Evolutionary conservation across 2,113 vertebrate genomes (phyloP), one percentile per base, ranked within the genome.

Genomic region (Dolichallabes microphthalmus): DNA sequence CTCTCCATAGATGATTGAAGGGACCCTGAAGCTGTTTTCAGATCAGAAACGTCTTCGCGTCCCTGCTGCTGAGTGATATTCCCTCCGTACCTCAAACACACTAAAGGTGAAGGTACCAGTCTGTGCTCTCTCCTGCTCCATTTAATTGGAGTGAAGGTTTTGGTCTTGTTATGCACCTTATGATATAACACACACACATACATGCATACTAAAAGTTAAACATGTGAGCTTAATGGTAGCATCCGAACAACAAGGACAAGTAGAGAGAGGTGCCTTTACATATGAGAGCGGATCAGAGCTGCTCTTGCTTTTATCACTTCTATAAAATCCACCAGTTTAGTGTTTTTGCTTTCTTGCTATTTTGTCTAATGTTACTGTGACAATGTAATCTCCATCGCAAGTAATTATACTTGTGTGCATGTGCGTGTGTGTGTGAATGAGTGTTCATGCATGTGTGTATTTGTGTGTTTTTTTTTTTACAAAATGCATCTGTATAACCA

Each of bases 401-500:
- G 92, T 93, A 94, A 95, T 95, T 95, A 91, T 93, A 92, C 92
- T 92, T 94, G 91, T 93, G 84, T 83, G 81, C 88, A 25, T 27
- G 83, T 93, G 88, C 91, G 69, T 74, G 82, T 87, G 52, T 95
- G 91, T 93, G 92, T 93, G n/a, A n/a, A 92, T 93, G 91, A 92
- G 82, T 85, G 84, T 87, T 32, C 39, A 87, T 94, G 88, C 91
- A 76, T 88, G 69, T 87, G 50, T 85, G 87, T 92, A 12, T 66
- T 10, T 66, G n/a, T 66, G n/a, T 66, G 9, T 83, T 68, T 82
- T 85, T 88, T 88, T 90, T 91, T 92, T 92, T 91, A 58, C 52
- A 94, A 94, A 93, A 93, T 91, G 93, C 92, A 94, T 94, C 93
- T 94, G 95, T 95, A 95, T 95, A 95, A 95, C 94, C 93, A 95